These are phyloP conservation scores for Drosophila repletoides DNA, from an alignment of 1,140 invertebrate species.

Conservation along the genomic window DNA sequence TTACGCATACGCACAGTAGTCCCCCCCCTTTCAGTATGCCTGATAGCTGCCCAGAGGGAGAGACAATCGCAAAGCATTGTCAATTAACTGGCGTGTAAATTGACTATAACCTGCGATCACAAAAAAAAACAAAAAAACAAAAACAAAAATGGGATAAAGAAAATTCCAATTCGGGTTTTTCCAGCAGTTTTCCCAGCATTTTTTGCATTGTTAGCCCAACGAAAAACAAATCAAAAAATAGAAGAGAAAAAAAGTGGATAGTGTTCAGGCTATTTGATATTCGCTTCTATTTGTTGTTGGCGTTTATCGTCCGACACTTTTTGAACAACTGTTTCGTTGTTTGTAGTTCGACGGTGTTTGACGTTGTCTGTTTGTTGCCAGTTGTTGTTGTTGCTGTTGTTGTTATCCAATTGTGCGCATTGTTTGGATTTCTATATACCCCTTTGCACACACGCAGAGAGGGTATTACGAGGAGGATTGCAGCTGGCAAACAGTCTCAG, in stretches of 20 bases:
- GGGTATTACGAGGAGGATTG: too few relatives aligned
- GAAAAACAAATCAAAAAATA: too few relatives aligned
- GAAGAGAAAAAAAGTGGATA: too few relatives aligned
- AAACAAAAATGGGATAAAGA: conserved; percentile 5
- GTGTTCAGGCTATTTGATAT: too few relatives aligned
- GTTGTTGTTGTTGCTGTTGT: neutral
- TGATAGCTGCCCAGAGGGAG: too few relatives aligned
- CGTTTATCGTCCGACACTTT: conserved; percentile 21
- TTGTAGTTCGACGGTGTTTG: neutral
- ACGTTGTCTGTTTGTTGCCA: neutral
- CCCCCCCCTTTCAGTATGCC: too few relatives aligned
- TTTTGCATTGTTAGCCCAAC: conserved; percentile 31
- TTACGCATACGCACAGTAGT: conserved; percentile 77
- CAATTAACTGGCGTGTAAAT: conserved; percentile 65
- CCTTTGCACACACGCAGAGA: too few relatives aligned
- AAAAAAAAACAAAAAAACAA: conserved; percentile 13
- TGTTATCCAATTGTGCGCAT: neutral
- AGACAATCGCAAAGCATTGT: too few relatives aligned
- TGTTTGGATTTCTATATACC: conserved; percentile 1
- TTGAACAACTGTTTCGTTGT: conserved; percentile 5
- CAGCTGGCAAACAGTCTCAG: too few relatives aligned
- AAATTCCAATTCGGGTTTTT: conserved; percentile 14
- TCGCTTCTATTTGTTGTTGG: conserved; percentile 7
- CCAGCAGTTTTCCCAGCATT: conserved; percentile 19
- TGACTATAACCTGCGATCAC: conserved; percentile 40